Base-by-base conservation (phyloP, 2,797 vertebrate species). In the Tokudaia muenninki region DNA sequence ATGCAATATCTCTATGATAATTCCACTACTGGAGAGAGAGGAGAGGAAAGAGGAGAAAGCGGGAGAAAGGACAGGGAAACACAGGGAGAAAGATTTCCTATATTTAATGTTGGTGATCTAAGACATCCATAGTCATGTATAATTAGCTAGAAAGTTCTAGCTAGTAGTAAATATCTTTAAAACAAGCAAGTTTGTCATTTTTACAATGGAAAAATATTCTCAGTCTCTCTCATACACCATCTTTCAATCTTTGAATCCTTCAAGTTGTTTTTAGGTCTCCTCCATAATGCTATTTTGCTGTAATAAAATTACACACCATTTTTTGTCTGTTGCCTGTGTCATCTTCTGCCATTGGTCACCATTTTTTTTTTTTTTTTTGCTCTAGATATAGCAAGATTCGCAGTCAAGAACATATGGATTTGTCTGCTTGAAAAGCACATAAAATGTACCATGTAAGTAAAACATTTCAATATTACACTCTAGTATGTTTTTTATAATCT, bases 401-500 rank as follows among this genome's bases (percentile, higher is more conserved):
- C 2, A 72, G 19, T 3, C 59, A 19, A 97, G 89, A 92, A 91
- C 74, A 14, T 65, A 81, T 37, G 83, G 22, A 80, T 72, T 50
- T 55, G 4, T n/a, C 29, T 89, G n/a, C 13, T 83, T 52, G 37
- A 86, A 92, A 90, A 9, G 0, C 72, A 65, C 34, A 52, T 82
- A 86, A 34, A 74, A 87, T 3, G 12, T 59, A 17, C n/a, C 7
- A 34, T 83, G 9, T 88, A 93, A 94, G 50, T 50, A 89, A 86
- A 96, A 79, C 26, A 34, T 37, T 47, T 93, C 65, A 78, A 26
- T 78, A 24, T 75, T 65, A 17, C 3, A 88, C 34, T 41, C 2
- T 50, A 91, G 52, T 70, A 77, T 65, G 52, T 90, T 80, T 88
- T 95, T 78, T 81, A 91, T 81, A 41, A 74, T 50, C 37, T 21